Base-by-base conservation (phyloP, 2,113 vertebrate species). In the Sebastes schlegelii region DNA sequence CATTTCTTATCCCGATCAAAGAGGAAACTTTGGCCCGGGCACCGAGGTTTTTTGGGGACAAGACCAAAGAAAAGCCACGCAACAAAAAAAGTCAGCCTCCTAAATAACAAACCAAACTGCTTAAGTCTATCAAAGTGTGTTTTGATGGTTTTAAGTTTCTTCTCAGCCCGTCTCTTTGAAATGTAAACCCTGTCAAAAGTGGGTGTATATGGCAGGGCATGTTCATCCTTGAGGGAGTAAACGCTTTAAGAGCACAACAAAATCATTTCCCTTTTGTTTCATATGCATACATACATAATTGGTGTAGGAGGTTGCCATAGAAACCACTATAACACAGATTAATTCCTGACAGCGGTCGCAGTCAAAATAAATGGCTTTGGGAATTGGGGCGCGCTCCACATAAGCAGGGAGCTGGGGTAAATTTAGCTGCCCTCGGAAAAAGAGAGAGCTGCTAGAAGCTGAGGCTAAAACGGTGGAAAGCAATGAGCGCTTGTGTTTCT, bases 281-380 rank as follows among this genome's bases (percentile, higher is more conserved):
- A 81, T 81, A 91, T 90, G 82, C 83, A 88, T 84, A 89, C 83
- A 77, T 84, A 42, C 82, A 77, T 95, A 92, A 94, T 93, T 91
- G 89, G 91, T 92, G 79, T 87, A 88, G 83, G 73, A 57, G 62
- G 94, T 95, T 92, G 63, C 88, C 89, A 87, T 89, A 66, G 94
- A 87, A 95, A 95, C 93, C 46, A 74, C 87, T 91, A 65, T 91
- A 91, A 92, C 84, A 87, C 84, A 61, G 86, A 91, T 92, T 88
- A 93, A 92, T 91, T 93, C 89, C 81, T 90, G 93, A 94, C 94
- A 92, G 90, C 77, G 77, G 91, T 74, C 80, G 77, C 90, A 90
- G 93, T 91, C 90, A 55, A 85, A 94, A 95, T 95, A 95, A 95
- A 95, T 96, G 93, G 91, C 92, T 95, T 81, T 93, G 94, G 95